Evolutionary conservation across 2,888 invertebrate genomes (phyloP).

Genomic region (Sussaba pulchella): DNA sequence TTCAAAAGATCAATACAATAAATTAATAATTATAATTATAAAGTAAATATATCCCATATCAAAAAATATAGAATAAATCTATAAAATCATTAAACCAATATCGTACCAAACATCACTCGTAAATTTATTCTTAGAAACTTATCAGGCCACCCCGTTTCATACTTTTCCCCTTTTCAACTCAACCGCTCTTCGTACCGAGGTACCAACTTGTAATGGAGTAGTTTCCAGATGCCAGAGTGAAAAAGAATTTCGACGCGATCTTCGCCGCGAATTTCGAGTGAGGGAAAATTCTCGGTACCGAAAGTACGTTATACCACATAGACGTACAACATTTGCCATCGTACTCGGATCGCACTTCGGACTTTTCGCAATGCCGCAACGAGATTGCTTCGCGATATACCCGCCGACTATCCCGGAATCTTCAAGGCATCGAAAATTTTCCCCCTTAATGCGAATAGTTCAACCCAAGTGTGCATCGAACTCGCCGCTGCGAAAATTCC

Average conservation of each 20-base stretch:
- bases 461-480: slow-evolving; percentile 61
- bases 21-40: no score
- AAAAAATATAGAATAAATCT: no score
- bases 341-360: background rate
- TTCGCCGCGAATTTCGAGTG: background rate
- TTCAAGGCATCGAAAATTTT: slow-evolving; percentile 63
- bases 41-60: no score
- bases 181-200: background rate
- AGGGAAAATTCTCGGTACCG: slow-evolving; percentile 7
- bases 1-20: no score
- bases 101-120: no score
- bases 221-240: background rate
- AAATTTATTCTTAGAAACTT: no score
- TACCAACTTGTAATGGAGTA: slow-evolving; percentile 23
- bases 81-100: no score
- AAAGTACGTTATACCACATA: background rate
- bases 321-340: background rate
- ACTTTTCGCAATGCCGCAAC: slow-evolving; percentile 12
- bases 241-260: slow-evolving; percentile 31
- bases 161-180: no score
- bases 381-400: slow-evolving; percentile 47
- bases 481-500: slow-evolving; percentile 62
- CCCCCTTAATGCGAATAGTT: slow-evolving; percentile 70
- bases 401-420: slow-evolving; percentile 59
- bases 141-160: no score